Percentiles rank a stretch among this genome's conserved stretches.
phyloP scores from a whole-genome alignment of 2,113 vertebrate species.

The Pelobates fuscus region DNA sequence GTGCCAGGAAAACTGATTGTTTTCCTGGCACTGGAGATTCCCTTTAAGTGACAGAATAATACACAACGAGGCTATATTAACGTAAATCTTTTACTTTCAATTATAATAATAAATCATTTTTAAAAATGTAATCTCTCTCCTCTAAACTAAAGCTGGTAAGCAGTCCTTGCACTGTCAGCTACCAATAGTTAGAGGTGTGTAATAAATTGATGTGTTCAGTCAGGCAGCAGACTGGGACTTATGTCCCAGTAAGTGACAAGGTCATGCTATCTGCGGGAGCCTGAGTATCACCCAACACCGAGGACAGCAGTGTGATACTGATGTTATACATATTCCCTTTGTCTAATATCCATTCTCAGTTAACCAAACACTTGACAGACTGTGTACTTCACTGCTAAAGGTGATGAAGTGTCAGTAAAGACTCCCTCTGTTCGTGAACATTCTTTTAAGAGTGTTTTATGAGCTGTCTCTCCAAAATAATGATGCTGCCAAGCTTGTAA shows the following conservation, averaged over 20 bases:
- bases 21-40: too few relatives aligned
- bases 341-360: background rate
- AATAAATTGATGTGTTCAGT: background rate
- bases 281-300: conserved; percentile 8
- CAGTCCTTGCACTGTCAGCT: too few relatives aligned
- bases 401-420: conserved; percentile 36
- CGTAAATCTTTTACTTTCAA: too few relatives aligned
- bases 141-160: too few relatives aligned
- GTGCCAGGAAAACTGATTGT: too few relatives aligned
- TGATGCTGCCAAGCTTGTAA: conserved; percentile 7
- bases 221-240: background rate
- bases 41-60: too few relatives aligned
- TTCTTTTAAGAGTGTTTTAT: conserved; percentile 2
- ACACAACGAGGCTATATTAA: too few relatives aligned
- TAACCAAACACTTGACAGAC: conserved; percentile 17
- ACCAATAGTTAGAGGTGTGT: background rate
- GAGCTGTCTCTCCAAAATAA: background rate
- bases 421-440: conserved; percentile 21
- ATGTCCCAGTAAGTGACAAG: background rate
- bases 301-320: conserved; percentile 21
- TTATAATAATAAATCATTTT: too few relatives aligned
- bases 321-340: conserved; percentile 9
- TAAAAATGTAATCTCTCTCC: too few relatives aligned
- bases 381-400: background rate
- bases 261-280: background rate